These are phyloP conservation scores for Omphaloscelis lunosa DNA, from an alignment of 2,888 invertebrate species.

Conservation along the genomic window DNA sequence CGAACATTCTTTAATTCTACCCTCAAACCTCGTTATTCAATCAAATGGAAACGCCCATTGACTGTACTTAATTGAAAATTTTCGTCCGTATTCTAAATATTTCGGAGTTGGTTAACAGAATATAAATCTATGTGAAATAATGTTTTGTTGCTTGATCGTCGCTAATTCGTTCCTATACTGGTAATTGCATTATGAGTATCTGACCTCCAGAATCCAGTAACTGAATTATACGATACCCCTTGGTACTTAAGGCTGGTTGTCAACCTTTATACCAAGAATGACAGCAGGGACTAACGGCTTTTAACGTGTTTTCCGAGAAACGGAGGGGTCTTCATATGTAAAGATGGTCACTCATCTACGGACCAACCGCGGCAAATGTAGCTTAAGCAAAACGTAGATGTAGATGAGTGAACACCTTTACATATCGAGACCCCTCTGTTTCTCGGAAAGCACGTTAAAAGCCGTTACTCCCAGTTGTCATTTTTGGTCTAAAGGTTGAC, in stretches of 20 bases:
- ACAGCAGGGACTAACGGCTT: not conserved
- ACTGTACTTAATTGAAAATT: conserved; percentile 34
- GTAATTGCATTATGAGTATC: no score
- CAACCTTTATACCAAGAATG: not conserved
- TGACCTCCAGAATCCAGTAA: not conserved
- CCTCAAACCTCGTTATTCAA: conserved; percentile 37
- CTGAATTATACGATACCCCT: no score
- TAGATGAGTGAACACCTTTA: not conserved
- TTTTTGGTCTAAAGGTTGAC: not conserved
- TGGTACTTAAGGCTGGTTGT: not conserved
- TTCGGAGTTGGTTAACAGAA: not conserved
- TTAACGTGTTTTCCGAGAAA: not conserved
- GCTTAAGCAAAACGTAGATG: no score
- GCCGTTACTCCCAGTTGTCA: not conserved
- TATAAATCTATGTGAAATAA: not conserved
- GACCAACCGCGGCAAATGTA: no score
- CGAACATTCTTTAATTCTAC: conserved; percentile 70
- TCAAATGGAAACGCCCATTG: conserved; percentile 38
- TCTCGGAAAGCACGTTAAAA: not conserved
- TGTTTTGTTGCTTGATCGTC: not conserved
- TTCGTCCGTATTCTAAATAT: conserved; percentile 15
- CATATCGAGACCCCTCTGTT: not conserved
- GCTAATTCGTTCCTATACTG: not conserved
- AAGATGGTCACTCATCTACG: not conserved
- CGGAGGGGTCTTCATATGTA: not conserved